Conservation (phyloP, 2,888 invertebrate species). For the Oscheius sp. region DNA sequence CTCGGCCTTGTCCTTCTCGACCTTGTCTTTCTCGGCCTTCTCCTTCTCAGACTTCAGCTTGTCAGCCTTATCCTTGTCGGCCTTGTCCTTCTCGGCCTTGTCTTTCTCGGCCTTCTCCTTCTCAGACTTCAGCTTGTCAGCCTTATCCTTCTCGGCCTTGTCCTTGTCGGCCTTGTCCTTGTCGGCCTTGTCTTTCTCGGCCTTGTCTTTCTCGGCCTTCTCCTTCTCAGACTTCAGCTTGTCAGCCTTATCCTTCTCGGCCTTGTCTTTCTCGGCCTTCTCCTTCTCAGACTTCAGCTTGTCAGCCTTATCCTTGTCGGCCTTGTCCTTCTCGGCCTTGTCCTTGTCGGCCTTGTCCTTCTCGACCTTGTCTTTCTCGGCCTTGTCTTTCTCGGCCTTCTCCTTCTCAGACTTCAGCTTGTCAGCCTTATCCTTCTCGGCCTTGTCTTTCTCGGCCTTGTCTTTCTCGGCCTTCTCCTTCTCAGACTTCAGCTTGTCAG, state of each 20-base stretch:
- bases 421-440: background rate
- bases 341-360: conserved; percentile 14
- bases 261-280: conserved; percentile 14
- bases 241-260: conserved; percentile 14
- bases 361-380: conserved; percentile 6
- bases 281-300: conserved; percentile 9
- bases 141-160: conserved; percentile 14
- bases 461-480: background rate
- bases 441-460: conserved; percentile 16
- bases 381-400: conserved; percentile 15
- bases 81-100: conserved; percentile 1
- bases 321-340: conserved; percentile 18
- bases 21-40: conserved; percentile 10
- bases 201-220: conserved; percentile 1
- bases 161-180: conserved; percentile 11
- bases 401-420: conserved; percentile 16
- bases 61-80: conserved; percentile 12
- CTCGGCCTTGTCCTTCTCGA: conserved; percentile 3
- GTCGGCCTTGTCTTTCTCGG: conserved; percentile 4
- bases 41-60: conserved; percentile 15
- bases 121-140: background rate
- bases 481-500: background rate
- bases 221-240: conserved; percentile 7
- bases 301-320: background rate
- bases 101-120: conserved; percentile 19